Percentiles rank a stretch among this genome's conserved stretches.
Conservation (phyloP, 1,140 invertebrate genomes). For the Fopius arisanus region DNA sequence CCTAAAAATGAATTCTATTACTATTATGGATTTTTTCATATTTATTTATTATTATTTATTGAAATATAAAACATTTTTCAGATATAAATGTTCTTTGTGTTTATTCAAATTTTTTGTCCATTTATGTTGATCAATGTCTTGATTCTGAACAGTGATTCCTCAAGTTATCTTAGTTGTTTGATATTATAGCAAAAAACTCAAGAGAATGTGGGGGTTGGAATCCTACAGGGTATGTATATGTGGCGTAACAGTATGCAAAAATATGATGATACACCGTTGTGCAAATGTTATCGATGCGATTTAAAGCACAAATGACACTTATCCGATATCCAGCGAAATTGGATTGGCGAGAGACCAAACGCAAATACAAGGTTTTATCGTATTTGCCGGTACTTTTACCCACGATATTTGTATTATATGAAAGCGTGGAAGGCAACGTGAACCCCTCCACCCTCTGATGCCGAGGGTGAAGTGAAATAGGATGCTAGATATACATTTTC, state of each 20-base stretch:
- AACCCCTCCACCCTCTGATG: neutral
- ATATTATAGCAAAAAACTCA: neutral
- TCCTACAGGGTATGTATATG: neutral
- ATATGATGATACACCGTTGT: slow-evolving; percentile 17
- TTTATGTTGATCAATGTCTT: too few relatives aligned
- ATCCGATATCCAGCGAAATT: slow-evolving; percentile 37
- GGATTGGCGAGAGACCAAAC: slow-evolving; percentile 37
- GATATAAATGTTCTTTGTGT: too few relatives aligned
- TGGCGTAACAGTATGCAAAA: neutral
- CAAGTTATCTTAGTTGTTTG: too few relatives aligned
- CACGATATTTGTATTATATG: neutral
- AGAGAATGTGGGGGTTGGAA: neutral
- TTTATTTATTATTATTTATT: too few relatives aligned
- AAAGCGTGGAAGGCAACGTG: neutral
- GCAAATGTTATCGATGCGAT: slow-evolving; percentile 33
- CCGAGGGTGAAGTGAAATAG: neutral
- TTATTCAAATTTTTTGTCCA: too few relatives aligned
- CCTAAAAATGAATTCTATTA: too few relatives aligned
- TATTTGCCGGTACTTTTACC: neutral
- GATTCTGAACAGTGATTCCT: too few relatives aligned
- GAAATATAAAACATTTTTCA: too few relatives aligned
- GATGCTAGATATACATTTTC: slow-evolving; percentile 4
- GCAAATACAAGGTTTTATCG: slow-evolving; percentile 23
- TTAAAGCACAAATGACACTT: slow-evolving; percentile 37
- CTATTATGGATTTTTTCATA: too few relatives aligned